These are phyloP conservation scores for Chesias legatella DNA, from an alignment of 2,888 invertebrate genomes.

Conservation along the genomic window DNA sequence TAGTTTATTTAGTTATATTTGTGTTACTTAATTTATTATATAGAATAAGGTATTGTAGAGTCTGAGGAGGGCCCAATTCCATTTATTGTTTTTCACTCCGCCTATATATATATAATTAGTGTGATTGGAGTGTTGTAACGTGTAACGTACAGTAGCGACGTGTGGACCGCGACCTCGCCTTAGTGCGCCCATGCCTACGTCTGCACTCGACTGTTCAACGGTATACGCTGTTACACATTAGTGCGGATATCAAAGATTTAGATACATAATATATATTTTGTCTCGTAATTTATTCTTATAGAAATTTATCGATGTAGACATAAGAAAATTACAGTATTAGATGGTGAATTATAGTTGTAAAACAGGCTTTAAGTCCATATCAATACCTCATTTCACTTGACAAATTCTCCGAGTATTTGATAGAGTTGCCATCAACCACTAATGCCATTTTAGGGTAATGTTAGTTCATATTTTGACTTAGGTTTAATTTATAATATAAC, in stretches of 20 bases:
- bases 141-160: constrained; percentile 23
- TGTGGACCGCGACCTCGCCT: constrained; percentile 45
- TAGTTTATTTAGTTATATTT: constrained; percentile 44
- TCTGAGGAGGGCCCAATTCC: constrained; percentile 49
- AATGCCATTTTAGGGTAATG: constrained; percentile 50
- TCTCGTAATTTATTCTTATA: constrained; percentile 27
- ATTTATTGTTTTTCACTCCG: constrained; percentile 55
- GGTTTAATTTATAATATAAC: constrained; percentile 39
- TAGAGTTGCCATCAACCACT: constrained; percentile 40
- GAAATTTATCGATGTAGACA: constrained; percentile 15
- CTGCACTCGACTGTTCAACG: too few species aligned
- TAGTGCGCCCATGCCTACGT: too few species aligned
- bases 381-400: constrained; percentile 19
- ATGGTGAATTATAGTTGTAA: constrained; percentile 17
- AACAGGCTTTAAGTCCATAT: constrained; percentile 18
- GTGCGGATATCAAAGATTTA: constrained; percentile 26
- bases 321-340: constrained; percentile 30
- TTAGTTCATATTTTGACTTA: constrained; percentile 30
- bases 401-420: constrained; percentile 10
- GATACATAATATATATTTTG: constrained; percentile 25
- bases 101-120: constrained; percentile 47
- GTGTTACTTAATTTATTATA: constrained; percentile 74
- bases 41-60: constrained; percentile 34
- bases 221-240: too few species aligned
- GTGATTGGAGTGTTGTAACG: constrained; percentile 27